These are phyloP conservation scores for Enteromius mattozi DNA, from an alignment of 2,797 vertebrate species.

Conservation along the genomic window DNA sequence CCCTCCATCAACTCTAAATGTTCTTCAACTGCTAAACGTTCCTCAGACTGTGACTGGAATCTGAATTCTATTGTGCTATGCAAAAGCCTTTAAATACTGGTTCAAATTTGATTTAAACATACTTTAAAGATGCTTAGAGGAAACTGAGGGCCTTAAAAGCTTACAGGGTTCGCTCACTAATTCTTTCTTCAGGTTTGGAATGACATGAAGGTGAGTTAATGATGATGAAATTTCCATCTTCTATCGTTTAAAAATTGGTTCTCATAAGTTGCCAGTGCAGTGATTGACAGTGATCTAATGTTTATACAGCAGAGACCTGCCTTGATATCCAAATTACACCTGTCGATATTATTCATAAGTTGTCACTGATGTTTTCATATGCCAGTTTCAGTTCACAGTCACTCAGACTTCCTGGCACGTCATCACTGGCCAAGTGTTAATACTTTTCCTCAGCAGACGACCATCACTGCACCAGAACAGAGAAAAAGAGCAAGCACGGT, in stretches of 20 bases:
- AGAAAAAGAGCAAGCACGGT: slow-evolving; percentile 76
- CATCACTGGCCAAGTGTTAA: slow-evolving; percentile 67
- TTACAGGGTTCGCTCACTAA: neutral
- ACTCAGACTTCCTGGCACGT: slow-evolving; percentile 18
- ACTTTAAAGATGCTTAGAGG: slow-evolving; percentile 10
- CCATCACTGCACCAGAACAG: slow-evolving; percentile 73
- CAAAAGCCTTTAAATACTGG: neutral
- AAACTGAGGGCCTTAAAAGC: neutral
- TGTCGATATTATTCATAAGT: slow-evolving; percentile 62
- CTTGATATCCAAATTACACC: slow-evolving; percentile 69
- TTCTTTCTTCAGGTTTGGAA: neutral
- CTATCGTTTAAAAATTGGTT: neutral
- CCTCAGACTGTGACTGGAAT: slow-evolving; percentile 7
- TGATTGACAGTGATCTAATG: slow-evolving; percentile 63
- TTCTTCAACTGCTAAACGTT: slow-evolving; percentile 31
- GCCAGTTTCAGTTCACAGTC: slow-evolving; percentile 58
- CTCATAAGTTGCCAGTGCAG: slow-evolving; percentile 13
- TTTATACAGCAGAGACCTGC: slow-evolving; percentile 63
- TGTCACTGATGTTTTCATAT: slow-evolving; percentile 61
- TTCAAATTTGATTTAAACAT: neutral
- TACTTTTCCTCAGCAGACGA: slow-evolving; percentile 71
- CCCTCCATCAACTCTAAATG: slow-evolving; percentile 29
- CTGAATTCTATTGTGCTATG: neutral
- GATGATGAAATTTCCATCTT: neutral
- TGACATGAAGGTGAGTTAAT: neutral